These are phyloP conservation scores for Galago senegalensis DNA, from an alignment of 2,797 vertebrate genomes.

Conservation along the genomic window DNA sequence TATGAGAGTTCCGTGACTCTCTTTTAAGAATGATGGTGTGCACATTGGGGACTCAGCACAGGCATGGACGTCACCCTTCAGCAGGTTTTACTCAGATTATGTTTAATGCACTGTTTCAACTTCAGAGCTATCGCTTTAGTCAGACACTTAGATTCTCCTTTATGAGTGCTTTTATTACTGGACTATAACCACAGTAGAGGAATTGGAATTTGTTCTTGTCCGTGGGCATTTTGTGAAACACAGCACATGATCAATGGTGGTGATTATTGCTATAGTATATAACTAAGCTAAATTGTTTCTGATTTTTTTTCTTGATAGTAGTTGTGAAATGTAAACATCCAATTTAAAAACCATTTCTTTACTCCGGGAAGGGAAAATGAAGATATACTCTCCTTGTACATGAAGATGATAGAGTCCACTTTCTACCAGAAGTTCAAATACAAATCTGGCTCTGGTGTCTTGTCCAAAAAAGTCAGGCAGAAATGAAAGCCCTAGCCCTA, in stretches of 20 bases:
- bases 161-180: constrained; percentile 45
- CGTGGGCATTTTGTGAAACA: neutral
- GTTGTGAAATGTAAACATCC: neutral
- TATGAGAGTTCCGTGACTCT: constrained; percentile 30
- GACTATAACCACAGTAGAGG: constrained; percentile 8
- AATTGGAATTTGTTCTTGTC: neutral
- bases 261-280: neutral
- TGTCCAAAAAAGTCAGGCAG: neutral
- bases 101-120: constrained; percentile 75
- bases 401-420: neutral
- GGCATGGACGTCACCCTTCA: constrained; percentile 49
- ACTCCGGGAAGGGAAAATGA: neutral
- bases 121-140: constrained; percentile 63
- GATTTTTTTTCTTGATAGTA: neutral
- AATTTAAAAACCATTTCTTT: constrained; percentile 19
- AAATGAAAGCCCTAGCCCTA: neutral
- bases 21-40: constrained; percentile 44
- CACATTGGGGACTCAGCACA: neutral
- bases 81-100: constrained; percentile 73
- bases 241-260: neutral
- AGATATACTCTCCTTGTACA: neutral
- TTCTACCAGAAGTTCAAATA: neutral
- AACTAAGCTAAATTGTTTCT: neutral
- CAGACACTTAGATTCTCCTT: constrained; percentile 63
- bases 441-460: neutral